Evolutionary conservation across 2,113 vertebrate genomes (phyloP).

Genomic region (Thryonomys swinderianus): DNA sequence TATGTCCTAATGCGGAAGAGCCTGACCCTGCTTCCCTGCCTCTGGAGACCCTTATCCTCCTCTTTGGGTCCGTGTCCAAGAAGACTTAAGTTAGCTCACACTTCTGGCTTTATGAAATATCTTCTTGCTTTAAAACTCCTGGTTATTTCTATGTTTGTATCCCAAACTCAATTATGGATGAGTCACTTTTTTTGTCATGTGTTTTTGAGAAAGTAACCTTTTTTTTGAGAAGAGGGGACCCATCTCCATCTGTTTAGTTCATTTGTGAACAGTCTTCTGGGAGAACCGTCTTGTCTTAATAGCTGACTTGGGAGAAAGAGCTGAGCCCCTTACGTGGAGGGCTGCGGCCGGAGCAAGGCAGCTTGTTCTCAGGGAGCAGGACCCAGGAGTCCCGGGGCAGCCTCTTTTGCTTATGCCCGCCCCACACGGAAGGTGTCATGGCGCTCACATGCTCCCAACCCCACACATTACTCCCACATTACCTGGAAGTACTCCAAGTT

Average conservation of each 20-base stretch:
- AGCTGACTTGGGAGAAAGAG: conserved; percentile 12
- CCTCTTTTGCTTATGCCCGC: neutral
- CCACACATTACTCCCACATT: neutral
- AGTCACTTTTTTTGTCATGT: neutral
- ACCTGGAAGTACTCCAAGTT: conserved; percentile 66
- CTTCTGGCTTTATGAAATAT: neutral
- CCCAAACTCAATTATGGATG: neutral
- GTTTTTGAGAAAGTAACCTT: neutral
- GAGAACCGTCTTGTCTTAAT: neutral
- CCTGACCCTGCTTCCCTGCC: neutral
- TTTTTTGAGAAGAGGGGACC: neutral
- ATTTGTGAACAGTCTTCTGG: neutral
- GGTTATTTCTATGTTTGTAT: conserved; percentile 4
- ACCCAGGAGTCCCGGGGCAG: neutral
- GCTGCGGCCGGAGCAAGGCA: neutral
- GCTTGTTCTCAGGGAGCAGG: conserved; percentile 29
- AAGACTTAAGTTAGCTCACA: neutral
- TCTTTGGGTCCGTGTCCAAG: neutral
- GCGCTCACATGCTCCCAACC: neutral
- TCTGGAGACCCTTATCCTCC: neutral
- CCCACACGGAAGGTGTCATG: neutral
- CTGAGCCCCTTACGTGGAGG: neutral
- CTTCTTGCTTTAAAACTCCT: conserved; percentile 1
- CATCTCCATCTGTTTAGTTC: neutral
- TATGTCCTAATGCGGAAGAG: neutral